A percentile compares a stretch with the other conserved stretches of the same genome.
Conservation (phyloP, 2,888 invertebrate genomes). For the Thymelicus acteon region DNA sequence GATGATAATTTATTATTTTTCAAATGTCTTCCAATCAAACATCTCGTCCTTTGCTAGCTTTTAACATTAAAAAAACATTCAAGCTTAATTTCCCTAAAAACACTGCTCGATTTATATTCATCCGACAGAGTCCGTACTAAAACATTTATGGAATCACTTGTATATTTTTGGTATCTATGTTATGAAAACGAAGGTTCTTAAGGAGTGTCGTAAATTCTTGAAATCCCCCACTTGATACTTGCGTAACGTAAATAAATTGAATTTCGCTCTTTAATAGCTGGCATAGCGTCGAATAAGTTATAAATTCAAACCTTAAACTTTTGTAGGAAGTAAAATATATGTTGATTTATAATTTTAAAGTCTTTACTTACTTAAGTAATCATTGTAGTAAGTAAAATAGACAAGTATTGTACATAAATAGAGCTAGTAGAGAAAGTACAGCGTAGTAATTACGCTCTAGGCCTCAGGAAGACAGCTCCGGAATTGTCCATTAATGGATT, state of each 20-base stretch:
- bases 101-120: neutral
- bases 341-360: neutral
- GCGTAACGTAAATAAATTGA: conserved; percentile 20
- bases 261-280: conserved; percentile 16
- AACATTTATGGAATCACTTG: conserved; percentile 22
- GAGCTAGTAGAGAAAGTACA: too few species aligned
- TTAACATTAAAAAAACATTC: neutral
- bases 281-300: conserved; percentile 1
- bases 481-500: too few species aligned
- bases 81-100: neutral
- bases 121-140: conserved; percentile 2
- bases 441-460: too few species aligned
- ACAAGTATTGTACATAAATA: too few species aligned
- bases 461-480: too few species aligned
- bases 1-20: too few species aligned
- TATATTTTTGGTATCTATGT: conserved; percentile 27
- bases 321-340: neutral
- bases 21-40: too few species aligned
- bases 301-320: neutral
- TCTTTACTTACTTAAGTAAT: too few species aligned
- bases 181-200: conserved; percentile 24
- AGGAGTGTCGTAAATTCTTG: conserved; percentile 25
- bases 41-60: too few species aligned
- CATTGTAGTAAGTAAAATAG: too few species aligned
- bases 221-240: conserved; percentile 22